phyloP scores from a whole-genome alignment of 2,888 invertebrate species.

The Notodonta ziczac region DNA sequence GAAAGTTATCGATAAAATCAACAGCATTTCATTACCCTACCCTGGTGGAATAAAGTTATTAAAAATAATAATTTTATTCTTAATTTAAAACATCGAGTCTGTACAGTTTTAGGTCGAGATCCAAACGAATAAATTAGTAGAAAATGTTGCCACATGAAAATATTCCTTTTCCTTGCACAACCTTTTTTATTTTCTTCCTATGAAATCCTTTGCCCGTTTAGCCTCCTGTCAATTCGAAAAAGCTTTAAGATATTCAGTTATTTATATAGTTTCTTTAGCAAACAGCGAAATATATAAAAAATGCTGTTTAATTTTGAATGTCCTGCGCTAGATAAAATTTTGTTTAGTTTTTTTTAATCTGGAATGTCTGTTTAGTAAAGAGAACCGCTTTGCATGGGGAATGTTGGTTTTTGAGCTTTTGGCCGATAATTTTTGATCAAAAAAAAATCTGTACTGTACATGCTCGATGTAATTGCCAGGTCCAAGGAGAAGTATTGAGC shows the following conservation, averaged over 20 bases:
- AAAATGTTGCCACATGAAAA: conserved; percentile 72
- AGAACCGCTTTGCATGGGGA: conserved; percentile 51
- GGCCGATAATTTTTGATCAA: conserved; percentile 10
- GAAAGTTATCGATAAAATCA: conserved; percentile 40
- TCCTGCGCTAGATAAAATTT: neutral
- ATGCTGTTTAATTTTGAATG: neutral
- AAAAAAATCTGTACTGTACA: conserved; percentile 70
- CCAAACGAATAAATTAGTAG: conserved; percentile 51
- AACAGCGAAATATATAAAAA: neutral
- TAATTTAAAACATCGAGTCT: conserved; percentile 70
- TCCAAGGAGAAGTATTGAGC: conserved; percentile 37
- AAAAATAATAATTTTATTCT: conserved; percentile 37
- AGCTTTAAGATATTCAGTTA: neutral
- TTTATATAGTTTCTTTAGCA: neutral
- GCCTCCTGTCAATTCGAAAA: conserved; percentile 13
- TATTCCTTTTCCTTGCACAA: conserved; percentile 58
- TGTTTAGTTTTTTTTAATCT: too few relatives aligned
- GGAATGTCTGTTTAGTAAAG: neutral
- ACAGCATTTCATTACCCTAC: conserved; percentile 70
- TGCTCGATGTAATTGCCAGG: conserved; percentile 74
- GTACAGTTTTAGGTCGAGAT: conserved; percentile 74
- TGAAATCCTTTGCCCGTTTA: conserved; percentile 32
- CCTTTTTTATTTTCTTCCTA: conserved; percentile 48
- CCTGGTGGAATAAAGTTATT: conserved; percentile 54
- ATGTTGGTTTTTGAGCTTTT: conserved; percentile 46